Conservation (phyloP, 2,888 invertebrate genomes). For the Trisateles emortualis region DNA sequence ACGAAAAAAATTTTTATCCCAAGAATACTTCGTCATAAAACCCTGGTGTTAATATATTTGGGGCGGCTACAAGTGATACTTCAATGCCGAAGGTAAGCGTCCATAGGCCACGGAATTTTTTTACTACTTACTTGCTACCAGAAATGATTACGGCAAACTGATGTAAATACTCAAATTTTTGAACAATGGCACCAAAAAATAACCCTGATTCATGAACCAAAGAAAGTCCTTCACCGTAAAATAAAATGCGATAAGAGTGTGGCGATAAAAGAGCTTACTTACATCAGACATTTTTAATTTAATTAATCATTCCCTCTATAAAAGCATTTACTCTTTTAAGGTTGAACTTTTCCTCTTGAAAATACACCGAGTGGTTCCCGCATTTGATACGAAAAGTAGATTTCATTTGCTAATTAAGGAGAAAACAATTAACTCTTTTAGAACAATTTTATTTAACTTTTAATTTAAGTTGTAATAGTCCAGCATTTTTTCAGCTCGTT, state of each 20-base stretch:
- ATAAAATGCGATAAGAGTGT: neutral
- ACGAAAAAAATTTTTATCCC: too few species aligned
- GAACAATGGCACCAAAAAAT: too few species aligned
- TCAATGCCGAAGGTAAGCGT: too few species aligned
- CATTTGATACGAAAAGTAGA: conserved; percentile 14
- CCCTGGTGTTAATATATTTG: too few species aligned
- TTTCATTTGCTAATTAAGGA: conserved; percentile 35
- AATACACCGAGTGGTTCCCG: conserved; percentile 19
- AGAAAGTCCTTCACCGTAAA: too few species aligned
- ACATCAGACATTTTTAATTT: neutral
- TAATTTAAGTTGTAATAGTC: neutral
- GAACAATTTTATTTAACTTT: conserved; percentile 13
- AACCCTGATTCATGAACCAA: too few species aligned
- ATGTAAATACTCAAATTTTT: too few species aligned
- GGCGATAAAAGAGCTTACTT: neutral
- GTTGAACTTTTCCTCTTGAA: conserved; percentile 16
- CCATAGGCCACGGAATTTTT: too few species aligned
- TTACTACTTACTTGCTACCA: too few species aligned
- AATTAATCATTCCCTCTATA: conserved; percentile 8
- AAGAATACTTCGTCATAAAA: too few species aligned
- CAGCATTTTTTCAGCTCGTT: neutral
- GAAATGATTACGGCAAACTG: too few species aligned
- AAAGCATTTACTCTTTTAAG: conserved; percentile 11
- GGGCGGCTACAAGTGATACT: too few species aligned
- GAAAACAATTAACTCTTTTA: conserved; percentile 15